Evolutionary conservation across 2,888 invertebrate genomes (phyloP).

Genomic region (Lucinisca nassula): DNA sequence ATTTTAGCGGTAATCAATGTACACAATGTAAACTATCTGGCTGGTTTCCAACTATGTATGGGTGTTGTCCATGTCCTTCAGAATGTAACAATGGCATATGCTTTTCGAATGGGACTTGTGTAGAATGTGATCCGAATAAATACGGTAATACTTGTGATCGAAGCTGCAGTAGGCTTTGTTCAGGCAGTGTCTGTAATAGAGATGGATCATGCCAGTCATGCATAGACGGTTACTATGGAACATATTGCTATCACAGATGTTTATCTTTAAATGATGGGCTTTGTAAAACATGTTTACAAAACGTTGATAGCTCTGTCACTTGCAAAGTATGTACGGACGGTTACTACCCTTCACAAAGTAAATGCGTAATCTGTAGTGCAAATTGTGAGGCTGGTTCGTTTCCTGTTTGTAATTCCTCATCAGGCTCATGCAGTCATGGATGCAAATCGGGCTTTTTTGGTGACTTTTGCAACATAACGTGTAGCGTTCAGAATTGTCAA

Average conservation of each 20-base stretch:
- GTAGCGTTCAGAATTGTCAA: background rate
- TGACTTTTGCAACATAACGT: background rate
- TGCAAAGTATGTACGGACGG: background rate
- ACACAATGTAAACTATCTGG: background rate
- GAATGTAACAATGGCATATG: background rate
- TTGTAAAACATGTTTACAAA: background rate
- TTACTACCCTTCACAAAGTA: background rate
- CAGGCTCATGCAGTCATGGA: background rate
- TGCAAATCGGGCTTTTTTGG: background rate
- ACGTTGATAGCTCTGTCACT: background rate
- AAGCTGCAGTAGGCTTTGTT: background rate
- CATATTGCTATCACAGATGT: background rate
- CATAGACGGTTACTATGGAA: background rate
- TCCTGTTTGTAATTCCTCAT: background rate
- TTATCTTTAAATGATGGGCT: background rate
- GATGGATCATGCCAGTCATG: background rate
- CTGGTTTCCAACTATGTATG: background rate
- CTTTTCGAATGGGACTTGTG: background rate
- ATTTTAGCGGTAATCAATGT: background rate
- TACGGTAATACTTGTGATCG: background rate
- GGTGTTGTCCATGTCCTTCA: background rate
- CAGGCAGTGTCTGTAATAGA: background rate
- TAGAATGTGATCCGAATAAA: background rate
- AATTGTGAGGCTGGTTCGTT: background rate
- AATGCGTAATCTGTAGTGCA: background rate